Evolutionary conservation across 2,888 invertebrate species (phyloP), one percentile per base, ranked within the genome.

Genomic region (Bhutanitis thaidina): DNA sequence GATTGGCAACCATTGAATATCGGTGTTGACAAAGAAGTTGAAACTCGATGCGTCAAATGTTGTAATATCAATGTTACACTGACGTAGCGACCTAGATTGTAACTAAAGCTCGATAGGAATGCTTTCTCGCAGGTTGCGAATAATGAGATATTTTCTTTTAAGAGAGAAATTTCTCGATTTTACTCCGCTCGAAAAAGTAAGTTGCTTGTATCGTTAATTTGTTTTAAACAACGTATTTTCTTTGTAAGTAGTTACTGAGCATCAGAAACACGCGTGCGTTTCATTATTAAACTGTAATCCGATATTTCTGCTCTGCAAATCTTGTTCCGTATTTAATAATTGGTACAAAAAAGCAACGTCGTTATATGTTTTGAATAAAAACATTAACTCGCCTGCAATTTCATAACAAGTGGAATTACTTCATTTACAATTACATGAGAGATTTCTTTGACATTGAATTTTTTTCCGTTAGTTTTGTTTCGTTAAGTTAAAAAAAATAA

Each of bases 141-240:
- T 41, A 49, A 43, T 43, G 37, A 43, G 49, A 49, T 49, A 30
- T 49, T 43, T 49, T 43, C 30, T 49, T 38, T 43, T 43, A 43
- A 20, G 25, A 38, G 37, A 41, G 20, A 38, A 49, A 43, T 13
- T 37, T 43, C 49, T 43, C 16, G 30, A 49, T 43, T 20, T 43
- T 37, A 43, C 43, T 43, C 14, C 3, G 15, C 32, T 25, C 9
- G 15, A 20, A 20, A 16, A 20, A 30, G 35, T 40, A 44, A 50
- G 16, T 30, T 36, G 16, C 27, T 29, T 16, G 43, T 43, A 32
- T 43, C 12, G 32, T 43, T 44, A 39, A 49, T 43, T 44, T 40
- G 15, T 38, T 40, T 44, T 40, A 14, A 49, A 40, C 49, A 32
- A 16, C 8, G 13, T 34, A 40, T 45, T 50, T 50, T 16, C 39